These are phyloP conservation scores for Lepus oiostolus DNA, from an alignment of 2,797 vertebrate species.

Conservation along the genomic window DNA sequence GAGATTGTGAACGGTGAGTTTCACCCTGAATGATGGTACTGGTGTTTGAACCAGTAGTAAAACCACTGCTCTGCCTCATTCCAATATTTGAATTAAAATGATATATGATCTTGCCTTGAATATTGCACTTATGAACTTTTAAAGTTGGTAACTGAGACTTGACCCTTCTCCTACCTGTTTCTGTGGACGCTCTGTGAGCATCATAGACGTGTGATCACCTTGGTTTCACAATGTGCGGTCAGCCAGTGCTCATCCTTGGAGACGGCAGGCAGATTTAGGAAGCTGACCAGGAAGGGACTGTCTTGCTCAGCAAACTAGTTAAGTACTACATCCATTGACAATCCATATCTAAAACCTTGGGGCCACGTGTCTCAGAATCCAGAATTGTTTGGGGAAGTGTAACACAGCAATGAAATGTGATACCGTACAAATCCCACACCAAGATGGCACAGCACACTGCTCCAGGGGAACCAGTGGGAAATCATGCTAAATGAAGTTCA, in stretches of 20 bases:
- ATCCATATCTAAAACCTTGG: constrained; percentile 24
- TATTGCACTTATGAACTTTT: background rate
- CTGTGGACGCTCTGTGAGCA: background rate
- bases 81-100: constrained; percentile 22
- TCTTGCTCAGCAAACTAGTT: constrained; percentile 10
- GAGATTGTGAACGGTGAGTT: constrained; percentile 91
- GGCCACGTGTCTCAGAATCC: constrained; percentile 35
- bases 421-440: background rate
- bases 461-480: background rate
- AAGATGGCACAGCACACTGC: constrained; percentile 24
- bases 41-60: constrained; percentile 18
- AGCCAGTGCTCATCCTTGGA: background rate
- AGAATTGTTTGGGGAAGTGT: constrained; percentile 40
- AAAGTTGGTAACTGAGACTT: constrained; percentile 36
- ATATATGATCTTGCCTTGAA: constrained; percentile 11
- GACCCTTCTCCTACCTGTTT: constrained; percentile 29
- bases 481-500: background rate
- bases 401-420: background rate
- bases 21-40: background rate
- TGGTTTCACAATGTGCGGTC: constrained; percentile 5
- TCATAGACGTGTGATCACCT: constrained; percentile 43
- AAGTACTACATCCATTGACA: background rate
- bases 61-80: background rate
- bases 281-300: background rate
- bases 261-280: constrained; percentile 5